These are phyloP conservation scores for Ochotona curzoniae DNA, from an alignment of 2,113 vertebrate species.

Conservation along the genomic window DNA sequence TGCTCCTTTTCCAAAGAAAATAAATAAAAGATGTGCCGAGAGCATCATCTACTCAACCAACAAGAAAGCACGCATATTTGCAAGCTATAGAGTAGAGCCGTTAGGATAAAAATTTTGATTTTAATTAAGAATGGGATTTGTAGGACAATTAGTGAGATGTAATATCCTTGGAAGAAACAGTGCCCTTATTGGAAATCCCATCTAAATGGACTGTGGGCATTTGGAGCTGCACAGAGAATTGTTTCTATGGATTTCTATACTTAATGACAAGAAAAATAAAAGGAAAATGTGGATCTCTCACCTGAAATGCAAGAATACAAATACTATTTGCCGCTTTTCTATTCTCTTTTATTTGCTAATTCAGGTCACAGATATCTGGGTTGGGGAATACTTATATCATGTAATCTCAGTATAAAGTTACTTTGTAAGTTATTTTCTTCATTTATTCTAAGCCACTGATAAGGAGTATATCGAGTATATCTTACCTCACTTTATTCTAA, in stretches of 20 bases:
- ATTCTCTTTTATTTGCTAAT: not conserved
- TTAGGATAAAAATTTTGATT: constrained; percentile 82
- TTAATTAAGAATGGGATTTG: constrained; percentile 84
- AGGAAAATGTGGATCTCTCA: constrained; percentile 52
- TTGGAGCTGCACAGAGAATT: constrained; percentile 79
- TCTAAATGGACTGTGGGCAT: constrained; percentile 78
- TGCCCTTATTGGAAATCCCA: constrained; percentile 84
- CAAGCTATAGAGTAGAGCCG: constrained; percentile 72
- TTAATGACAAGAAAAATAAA: constrained; percentile 76
- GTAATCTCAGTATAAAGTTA: not conserved
- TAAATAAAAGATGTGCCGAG: constrained; percentile 70
- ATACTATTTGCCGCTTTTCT: not conserved
- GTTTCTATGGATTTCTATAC: constrained; percentile 80
- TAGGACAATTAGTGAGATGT: constrained; percentile 81
- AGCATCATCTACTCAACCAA: constrained; percentile 80
- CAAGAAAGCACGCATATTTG: constrained; percentile 78
- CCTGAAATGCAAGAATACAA: constrained; percentile 54
- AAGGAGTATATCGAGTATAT: not conserved
- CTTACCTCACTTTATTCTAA: constrained; percentile 9
- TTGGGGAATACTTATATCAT: constrained; percentile 25
- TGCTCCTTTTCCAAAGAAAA: constrained; percentile 75
- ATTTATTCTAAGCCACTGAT: constrained; percentile 21
- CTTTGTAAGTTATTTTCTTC: not conserved
- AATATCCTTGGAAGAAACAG: constrained; percentile 82
- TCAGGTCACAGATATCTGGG: not conserved